Evolutionary conservation across 2,797 vertebrate species (phyloP).

Genomic region (Percopsis omiscomaycus): DNA sequence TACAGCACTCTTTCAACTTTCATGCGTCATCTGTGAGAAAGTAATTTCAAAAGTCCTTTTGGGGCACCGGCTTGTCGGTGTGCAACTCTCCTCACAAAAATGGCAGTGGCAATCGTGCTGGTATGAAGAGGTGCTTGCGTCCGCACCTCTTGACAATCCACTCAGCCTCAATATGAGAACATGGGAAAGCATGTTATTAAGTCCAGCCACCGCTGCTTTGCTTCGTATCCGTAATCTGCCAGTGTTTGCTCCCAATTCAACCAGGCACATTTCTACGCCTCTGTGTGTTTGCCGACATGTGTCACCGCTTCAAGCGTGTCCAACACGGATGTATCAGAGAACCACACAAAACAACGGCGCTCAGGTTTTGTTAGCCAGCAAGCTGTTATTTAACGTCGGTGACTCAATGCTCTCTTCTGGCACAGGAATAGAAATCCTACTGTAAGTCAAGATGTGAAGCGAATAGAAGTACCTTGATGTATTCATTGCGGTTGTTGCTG

Average conservation of each 20-base stretch:
- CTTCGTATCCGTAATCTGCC: neutral
- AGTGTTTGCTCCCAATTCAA: conserved; percentile 9
- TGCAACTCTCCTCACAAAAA: conserved; percentile 31
- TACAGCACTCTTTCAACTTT: conserved; percentile 58
- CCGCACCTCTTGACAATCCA: conserved; percentile 9
- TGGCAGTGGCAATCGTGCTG: conserved; percentile 30
- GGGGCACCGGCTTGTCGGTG: conserved; percentile 52
- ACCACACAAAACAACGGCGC: neutral
- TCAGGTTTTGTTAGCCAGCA: neutral
- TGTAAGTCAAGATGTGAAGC: too few species aligned
- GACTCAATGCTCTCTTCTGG: too few species aligned
- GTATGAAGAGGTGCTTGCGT: conserved; percentile 40
- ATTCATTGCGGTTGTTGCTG: too few species aligned
- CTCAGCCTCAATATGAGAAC: conserved; percentile 45
- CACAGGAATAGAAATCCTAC: too few species aligned
- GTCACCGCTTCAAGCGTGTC: conserved; percentile 9
- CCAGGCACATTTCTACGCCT: neutral
- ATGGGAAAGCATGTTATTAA: conserved; percentile 56
- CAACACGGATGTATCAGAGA: conserved; percentile 9
- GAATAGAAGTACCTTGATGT: too few species aligned
- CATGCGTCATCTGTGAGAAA: conserved; percentile 63
- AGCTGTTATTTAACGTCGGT: neutral
- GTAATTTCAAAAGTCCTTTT: conserved; percentile 56
- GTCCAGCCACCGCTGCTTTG: conserved; percentile 43
- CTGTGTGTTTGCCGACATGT: conserved; percentile 8